phyloP scores from a whole-genome alignment of 1,140 invertebrate species.

The Micrasema longulum region DNA sequence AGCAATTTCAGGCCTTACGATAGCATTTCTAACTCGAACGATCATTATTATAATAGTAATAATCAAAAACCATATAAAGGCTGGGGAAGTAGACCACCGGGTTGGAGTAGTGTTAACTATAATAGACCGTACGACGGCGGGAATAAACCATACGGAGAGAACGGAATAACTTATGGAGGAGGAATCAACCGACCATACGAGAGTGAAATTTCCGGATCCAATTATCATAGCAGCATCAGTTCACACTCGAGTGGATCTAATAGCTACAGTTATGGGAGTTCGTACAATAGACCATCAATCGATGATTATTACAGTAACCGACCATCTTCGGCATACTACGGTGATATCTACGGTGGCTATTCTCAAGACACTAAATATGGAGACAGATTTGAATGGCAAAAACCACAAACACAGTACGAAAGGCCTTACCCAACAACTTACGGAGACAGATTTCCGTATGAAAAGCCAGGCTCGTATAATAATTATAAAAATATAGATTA shows the following conservation, averaged over 20 bases:
- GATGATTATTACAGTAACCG: constrained; percentile 23
- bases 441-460: constrained; percentile 49
- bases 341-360: constrained; percentile 41
- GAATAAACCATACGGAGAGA: constrained; percentile 34
- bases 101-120: constrained; percentile 27
- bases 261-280: constrained; percentile 36
- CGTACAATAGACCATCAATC: constrained; percentile 19
- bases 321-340: constrained; percentile 33
- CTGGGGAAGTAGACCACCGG: constrained; percentile 28
- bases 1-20: constrained; percentile 32
- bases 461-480: constrained; percentile 27
- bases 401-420: constrained; percentile 40
- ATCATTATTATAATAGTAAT: constrained; percentile 12
- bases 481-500: constrained; percentile 17
- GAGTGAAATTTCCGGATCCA: neutral
- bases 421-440: constrained; percentile 40
- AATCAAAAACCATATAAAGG: constrained; percentile 25
- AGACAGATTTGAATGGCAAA: constrained; percentile 47
- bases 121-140: neutral
- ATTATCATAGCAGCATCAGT: constrained; percentile 13
- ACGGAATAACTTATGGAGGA: constrained; percentile 14
- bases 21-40: neutral
- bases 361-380: constrained; percentile 33
- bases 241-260: constrained; percentile 33
- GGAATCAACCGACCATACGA: neutral